Evolutionary conservation across 2,888 invertebrate species (phyloP).

Genomic region (Zelleria hepariella): DNA sequence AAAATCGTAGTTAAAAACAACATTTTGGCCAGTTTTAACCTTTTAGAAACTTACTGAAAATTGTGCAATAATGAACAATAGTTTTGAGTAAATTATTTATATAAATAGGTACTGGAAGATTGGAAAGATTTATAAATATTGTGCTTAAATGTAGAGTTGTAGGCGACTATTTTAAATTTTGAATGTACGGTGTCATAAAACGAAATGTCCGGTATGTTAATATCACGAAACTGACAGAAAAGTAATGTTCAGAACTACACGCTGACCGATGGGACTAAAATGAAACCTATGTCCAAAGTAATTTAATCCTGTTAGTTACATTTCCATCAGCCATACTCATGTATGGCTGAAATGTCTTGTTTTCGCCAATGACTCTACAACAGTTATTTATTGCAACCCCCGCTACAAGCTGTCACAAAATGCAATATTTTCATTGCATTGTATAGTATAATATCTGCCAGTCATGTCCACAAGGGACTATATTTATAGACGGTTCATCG

Average conservation of each 20-base stretch:
- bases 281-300: too few relatives aligned
- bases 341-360: too few relatives aligned
- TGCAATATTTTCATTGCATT: conserved; percentile 15
- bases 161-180: not conserved
- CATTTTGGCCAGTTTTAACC: not conserved
- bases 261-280: too few relatives aligned
- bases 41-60: not conserved
- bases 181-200: too few relatives aligned
- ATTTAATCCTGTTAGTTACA: too few relatives aligned
- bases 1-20: not conserved
- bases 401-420: conserved; percentile 20
- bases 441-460: conserved; percentile 9
- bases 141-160: not conserved
- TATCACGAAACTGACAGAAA: too few relatives aligned
- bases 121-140: not conserved
- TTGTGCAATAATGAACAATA: conserved; percentile 1
- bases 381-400: not conserved
- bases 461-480: not conserved
- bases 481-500: not conserved
- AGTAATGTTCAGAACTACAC: too few relatives aligned
- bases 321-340: too few relatives aligned
- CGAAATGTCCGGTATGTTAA: too few relatives aligned
- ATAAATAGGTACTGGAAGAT: not conserved
- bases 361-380: not conserved
- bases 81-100: not conserved